A percentile compares a stretch with the other conserved stretches of the same genome.
Conservation (phyloP, 92 coral and sea anemone genomes). For the Palythoa grandiflora region DNA sequence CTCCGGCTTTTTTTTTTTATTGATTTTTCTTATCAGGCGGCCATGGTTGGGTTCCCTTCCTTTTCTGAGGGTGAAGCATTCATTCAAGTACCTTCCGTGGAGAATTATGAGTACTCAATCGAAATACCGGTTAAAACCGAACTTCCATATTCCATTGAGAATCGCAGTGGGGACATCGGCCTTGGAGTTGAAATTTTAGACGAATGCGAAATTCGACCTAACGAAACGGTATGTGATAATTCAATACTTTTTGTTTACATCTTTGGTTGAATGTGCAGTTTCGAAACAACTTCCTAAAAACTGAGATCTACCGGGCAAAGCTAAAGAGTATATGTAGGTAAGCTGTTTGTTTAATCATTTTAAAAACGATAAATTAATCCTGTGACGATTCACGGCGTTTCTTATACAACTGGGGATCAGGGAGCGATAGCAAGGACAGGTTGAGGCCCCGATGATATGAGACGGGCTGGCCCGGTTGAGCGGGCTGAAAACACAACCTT, state of each 20-base stretch:
- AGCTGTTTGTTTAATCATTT: too few species aligned
- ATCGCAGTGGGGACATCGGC: conserved; percentile 31
- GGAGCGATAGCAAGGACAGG: too few species aligned
- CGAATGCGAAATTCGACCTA: conserved; percentile 36
- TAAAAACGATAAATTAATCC: too few species aligned
- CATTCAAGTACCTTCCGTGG: conserved; percentile 28
- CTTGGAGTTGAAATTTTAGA: conserved; percentile 43
- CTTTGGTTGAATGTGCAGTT: background rate
- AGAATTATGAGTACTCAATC: conserved; percentile 37
- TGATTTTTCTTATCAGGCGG: conserved; percentile 7
- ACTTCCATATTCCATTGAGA: conserved; percentile 32
- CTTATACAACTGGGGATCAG: too few species aligned
- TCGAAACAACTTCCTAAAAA: too few species aligned
- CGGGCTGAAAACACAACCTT: too few species aligned
- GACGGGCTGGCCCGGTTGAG: too few species aligned
- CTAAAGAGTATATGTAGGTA: too few species aligned
- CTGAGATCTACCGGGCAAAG: too few species aligned
- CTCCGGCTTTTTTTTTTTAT: background rate
- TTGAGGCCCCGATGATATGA: too few species aligned
- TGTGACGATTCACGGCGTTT: too few species aligned
- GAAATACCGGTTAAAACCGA: conserved; percentile 38
- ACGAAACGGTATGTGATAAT: conserved; percentile 34
- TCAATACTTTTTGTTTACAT: background rate
- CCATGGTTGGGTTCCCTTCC: conserved; percentile 28
- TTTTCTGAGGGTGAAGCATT: conserved; percentile 42